Evolutionary conservation across 1,140 invertebrate species (phyloP).

Genomic region (Octopus bimaculoides): DNA sequence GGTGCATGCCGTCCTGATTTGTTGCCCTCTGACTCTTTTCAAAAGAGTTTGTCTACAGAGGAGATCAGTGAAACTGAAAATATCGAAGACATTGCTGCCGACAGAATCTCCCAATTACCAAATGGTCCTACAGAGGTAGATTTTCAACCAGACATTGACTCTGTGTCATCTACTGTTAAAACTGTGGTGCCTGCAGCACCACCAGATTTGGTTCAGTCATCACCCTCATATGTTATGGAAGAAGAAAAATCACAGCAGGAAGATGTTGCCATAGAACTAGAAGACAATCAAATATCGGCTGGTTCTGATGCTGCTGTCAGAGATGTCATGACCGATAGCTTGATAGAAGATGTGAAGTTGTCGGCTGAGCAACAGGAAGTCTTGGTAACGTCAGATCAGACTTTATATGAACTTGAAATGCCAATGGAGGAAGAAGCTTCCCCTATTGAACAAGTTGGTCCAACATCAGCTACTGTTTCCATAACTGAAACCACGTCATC

Average conservation of each 20-base stretch:
- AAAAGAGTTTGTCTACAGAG: background rate
- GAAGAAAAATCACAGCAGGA: conserved; percentile 9
- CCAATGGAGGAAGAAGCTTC: conserved; percentile 42
- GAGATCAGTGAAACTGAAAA: background rate
- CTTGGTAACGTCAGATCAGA: conserved; percentile 44
- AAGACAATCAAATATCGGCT: background rate
- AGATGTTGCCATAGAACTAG: background rate
- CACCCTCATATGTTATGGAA: conserved; percentile 24
- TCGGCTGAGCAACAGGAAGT: conserved; percentile 29
- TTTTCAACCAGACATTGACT: conserved; percentile 59
- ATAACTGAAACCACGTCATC: background rate
- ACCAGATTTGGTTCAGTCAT: conserved; percentile 23
- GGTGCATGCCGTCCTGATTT: background rate
- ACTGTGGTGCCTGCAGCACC: conserved; percentile 12
- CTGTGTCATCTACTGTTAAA: conserved; percentile 40
- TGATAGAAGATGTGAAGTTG: conserved; percentile 37
- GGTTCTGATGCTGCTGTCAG: background rate
- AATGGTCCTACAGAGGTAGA: conserved; percentile 65
- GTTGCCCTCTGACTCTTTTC: background rate
- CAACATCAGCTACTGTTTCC: background rate
- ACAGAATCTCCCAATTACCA: conserved; percentile 32
- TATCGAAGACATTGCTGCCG: background rate
- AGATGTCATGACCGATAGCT: conserved; percentile 29
- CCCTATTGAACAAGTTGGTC: background rate
- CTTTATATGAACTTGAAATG: conserved; percentile 52